Conservation (phyloP, 2,888 invertebrate genomes). For the Epistrophe eligans region DNA sequence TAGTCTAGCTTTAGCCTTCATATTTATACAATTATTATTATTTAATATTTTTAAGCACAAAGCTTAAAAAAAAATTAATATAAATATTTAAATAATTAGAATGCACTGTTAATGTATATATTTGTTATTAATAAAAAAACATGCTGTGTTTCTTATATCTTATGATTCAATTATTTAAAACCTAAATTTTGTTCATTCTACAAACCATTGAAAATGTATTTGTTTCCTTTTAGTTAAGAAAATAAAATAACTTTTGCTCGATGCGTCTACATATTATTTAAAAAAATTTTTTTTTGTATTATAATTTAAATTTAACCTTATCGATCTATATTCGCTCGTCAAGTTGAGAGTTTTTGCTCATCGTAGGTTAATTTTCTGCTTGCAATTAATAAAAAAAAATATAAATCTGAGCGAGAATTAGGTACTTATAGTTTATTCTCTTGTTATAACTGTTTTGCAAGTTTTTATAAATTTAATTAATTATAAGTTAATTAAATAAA, state of each 20-base stretch:
- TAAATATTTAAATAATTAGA: background rate
- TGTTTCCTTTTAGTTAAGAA: slow-evolving; percentile 30
- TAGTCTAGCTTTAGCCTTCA: too few species aligned
- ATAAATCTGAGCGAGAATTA: slow-evolving; percentile 31
- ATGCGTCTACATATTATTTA: slow-evolving; percentile 27
- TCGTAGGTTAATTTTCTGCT: slow-evolving; percentile 53
- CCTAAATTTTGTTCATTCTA: slow-evolving; percentile 22
- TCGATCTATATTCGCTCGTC: slow-evolving; percentile 56
- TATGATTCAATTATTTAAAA: background rate
- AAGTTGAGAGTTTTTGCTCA: slow-evolving; percentile 70
- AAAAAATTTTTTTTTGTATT: background rate
- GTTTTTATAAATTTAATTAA: slow-evolving; percentile 59
- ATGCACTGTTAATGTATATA: background rate
- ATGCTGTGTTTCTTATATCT: slow-evolving; percentile 34
- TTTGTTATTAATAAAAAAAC: background rate
- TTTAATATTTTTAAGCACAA: too few species aligned
- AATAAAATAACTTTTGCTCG: slow-evolving; percentile 22
- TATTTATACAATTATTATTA: too few species aligned
- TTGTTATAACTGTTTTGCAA: slow-evolving; percentile 65
- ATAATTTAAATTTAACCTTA: slow-evolving; percentile 19
- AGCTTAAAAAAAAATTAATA: too few species aligned
- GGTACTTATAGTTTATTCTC: slow-evolving; percentile 31
- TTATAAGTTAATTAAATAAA: slow-evolving; percentile 30
- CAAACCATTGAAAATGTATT: slow-evolving; percentile 47
- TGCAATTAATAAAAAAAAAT: slow-evolving; percentile 36